A percentile compares a stretch with the other conserved stretches of the same genome.
These are phyloP conservation scores for Aphaenogaster rudis DNA, from an alignment of 1,140 invertebrate genomes.

Conservation along the genomic window DNA sequence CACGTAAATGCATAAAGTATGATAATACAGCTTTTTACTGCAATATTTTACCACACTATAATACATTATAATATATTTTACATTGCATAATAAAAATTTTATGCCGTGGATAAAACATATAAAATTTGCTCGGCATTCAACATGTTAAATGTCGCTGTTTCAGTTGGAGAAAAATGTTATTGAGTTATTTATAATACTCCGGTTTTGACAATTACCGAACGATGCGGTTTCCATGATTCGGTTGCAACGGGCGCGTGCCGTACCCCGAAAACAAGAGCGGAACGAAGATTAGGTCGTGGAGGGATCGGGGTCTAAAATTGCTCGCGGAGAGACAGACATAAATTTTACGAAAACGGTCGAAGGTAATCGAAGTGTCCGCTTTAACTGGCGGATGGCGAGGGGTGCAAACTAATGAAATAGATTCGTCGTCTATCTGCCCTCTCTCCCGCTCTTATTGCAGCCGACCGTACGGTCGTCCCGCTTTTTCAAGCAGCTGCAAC, in stretches of 20 bases:
- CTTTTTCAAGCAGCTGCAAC: conserved; percentile 70
- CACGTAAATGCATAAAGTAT: too few relatives aligned
- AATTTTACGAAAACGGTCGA: conserved; percentile 43
- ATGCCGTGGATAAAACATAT: too few relatives aligned
- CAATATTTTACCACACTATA: too few relatives aligned
- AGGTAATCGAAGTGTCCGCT: conserved; percentile 61
- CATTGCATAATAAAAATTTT: too few relatives aligned
- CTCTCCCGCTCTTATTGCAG: neutral
- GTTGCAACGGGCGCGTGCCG: neutral
- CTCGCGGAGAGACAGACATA: conserved; percentile 45
- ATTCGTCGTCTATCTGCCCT: conserved; percentile 58
- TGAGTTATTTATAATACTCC: neutral
- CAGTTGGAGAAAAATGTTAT: neutral
- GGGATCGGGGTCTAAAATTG: conserved; percentile 23
- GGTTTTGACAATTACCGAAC: neutral
- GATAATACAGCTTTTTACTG: too few relatives aligned
- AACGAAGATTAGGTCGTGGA: conserved; percentile 14
- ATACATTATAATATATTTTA: too few relatives aligned
- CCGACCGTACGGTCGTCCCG: neutral
- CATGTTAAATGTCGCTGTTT: neutral
- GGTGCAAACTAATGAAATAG: conserved; percentile 65
- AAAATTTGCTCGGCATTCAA: too few relatives aligned
- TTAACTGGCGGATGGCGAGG: conserved; percentile 57
- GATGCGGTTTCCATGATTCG: neutral
- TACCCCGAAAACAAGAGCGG: neutral